Percentiles rank a stretch among this genome's conserved stretches.
Conservation (phyloP, 2,113 vertebrate genomes). For the Cygnus atratus region DNA sequence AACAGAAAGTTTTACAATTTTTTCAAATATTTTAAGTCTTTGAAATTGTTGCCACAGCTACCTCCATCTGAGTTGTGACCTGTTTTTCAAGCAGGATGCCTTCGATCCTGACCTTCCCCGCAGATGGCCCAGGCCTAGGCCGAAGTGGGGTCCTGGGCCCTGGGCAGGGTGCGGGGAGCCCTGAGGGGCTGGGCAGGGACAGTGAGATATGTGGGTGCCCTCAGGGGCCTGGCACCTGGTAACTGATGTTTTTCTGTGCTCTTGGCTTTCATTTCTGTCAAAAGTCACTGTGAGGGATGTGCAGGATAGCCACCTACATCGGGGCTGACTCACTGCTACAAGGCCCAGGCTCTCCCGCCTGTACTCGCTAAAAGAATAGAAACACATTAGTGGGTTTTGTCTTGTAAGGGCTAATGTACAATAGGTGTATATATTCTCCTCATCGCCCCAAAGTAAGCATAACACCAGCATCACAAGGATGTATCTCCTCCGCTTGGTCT, state of each 20-base stretch:
- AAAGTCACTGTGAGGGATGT: neutral
- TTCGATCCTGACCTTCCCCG: neutral
- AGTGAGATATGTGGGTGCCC: neutral
- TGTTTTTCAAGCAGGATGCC: neutral
- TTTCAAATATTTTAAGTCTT: neutral
- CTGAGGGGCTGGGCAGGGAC: neutral
- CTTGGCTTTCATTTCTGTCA: neutral
- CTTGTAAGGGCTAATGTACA: neutral
- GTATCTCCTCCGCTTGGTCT: neutral
- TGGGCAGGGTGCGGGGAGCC: neutral
- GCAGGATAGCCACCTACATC: neutral
- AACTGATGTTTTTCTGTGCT: neutral
- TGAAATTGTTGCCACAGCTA: neutral
- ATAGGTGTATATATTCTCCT: neutral
- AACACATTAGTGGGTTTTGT: neutral
- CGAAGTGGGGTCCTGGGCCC: neutral
- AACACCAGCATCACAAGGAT: neutral
- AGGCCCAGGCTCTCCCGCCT: neutral
- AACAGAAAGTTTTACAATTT: neutral
- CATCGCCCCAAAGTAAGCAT: neutral
- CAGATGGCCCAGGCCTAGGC: neutral
- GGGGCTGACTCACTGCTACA: neutral
- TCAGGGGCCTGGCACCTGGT: neutral
- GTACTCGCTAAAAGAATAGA: neutral
- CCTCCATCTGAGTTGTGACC: neutral